Evolutionary conservation across 2,888 invertebrate genomes (phyloP).

Genomic region (Buathra laborator): DNA sequence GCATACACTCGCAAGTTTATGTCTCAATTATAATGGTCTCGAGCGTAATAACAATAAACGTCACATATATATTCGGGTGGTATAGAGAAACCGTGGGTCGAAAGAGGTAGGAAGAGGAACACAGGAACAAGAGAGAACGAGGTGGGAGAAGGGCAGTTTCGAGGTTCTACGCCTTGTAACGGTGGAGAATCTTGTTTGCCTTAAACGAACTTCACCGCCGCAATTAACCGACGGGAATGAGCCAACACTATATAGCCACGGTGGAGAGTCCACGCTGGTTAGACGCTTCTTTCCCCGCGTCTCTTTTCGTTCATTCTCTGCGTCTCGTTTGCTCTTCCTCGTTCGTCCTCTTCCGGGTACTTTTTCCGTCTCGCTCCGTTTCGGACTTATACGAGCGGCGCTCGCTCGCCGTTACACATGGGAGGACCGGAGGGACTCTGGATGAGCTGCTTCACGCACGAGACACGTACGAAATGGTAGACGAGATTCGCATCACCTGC

Average conservation of each 20-base stretch:
- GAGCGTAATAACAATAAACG: conserved; percentile 80
- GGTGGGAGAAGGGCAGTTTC: conserved; percentile 27
- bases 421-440: background rate
- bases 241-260: conserved; percentile 57
- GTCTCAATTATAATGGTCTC: conserved; percentile 80
- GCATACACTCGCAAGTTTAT: conserved; percentile 74
- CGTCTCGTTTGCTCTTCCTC: conserved; percentile 1
- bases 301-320: conserved; percentile 27
- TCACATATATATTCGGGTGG: conserved; percentile 76
- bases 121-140: conserved; percentile 16
- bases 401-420: background rate
- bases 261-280: background rate
- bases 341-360: conserved; percentile 13
- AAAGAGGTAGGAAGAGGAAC: conserved; percentile 38
- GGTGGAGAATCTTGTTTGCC: conserved; percentile 76
- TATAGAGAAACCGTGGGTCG: conserved; percentile 20
- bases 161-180: conserved; percentile 43
- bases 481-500: conserved; percentile 40
- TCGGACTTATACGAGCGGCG: background rate
- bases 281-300: conserved; percentile 11
- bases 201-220: conserved; percentile 77
- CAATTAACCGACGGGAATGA: conserved; percentile 77
- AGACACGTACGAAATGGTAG: background rate
- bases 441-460: conserved; percentile 15
- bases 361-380: conserved; percentile 16